phyloP scores from a whole-genome alignment of 2,888 invertebrate species.

The Thelaira solivaga region DNA sequence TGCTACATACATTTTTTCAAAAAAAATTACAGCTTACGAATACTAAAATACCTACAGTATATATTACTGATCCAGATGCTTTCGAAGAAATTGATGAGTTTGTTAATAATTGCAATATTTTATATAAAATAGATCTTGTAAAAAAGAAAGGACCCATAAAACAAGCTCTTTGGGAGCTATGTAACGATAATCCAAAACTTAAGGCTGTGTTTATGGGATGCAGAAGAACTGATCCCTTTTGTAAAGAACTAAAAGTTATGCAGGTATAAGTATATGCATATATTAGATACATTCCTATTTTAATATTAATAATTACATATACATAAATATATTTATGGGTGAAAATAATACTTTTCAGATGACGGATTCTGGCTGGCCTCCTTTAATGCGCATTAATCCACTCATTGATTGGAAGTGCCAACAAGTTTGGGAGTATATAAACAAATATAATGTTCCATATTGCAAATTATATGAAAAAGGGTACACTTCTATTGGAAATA shows the following conservation, averaged over 20 bases:
- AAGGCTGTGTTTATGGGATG: constrained; percentile 96
- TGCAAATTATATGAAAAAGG: constrained; percentile 94
- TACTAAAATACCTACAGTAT: constrained; percentile 83
- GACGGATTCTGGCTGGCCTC: constrained; percentile 95
- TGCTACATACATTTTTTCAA: constrained; percentile 76
- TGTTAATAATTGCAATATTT: constrained; percentile 82
- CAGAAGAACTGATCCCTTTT: constrained; percentile 90
- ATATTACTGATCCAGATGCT: constrained; percentile 87
- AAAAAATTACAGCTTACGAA: constrained; percentile 72
- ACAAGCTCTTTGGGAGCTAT: constrained; percentile 82
- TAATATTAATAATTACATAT: too few relatives aligned
- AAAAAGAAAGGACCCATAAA: constrained; percentile 85
- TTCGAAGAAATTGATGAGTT: constrained; percentile 93
- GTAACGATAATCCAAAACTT: constrained; percentile 80
- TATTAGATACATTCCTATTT: too few relatives aligned
- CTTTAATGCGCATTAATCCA: constrained; percentile 91
- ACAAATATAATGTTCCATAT: constrained; percentile 88
- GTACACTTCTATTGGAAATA: constrained; percentile 92
- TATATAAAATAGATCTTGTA: constrained; percentile 86
- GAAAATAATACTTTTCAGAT: constrained; percentile 77
- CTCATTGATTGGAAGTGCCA: constrained; percentile 94
- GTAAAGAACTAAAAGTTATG: constrained; percentile 82
- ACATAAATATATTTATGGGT: background rate
- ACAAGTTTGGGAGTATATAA: constrained; percentile 94
- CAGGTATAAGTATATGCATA: constrained; percentile 79